These are phyloP conservation scores for Papilio demoleus DNA, from an alignment of 2,888 invertebrate genomes.

Conservation along the genomic window DNA sequence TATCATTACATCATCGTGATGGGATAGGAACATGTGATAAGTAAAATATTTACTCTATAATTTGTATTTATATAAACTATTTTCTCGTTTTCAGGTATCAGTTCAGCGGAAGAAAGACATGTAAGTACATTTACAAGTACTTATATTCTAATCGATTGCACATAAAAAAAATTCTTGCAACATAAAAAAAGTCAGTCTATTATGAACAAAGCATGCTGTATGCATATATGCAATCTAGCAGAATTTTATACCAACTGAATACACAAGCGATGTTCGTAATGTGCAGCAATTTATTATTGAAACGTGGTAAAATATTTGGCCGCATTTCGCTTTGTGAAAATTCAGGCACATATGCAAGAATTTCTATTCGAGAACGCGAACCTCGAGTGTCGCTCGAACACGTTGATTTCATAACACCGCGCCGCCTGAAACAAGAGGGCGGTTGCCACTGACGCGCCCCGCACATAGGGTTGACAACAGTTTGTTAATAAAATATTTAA, in stretches of 20 bases:
- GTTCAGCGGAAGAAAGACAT: conserved; percentile 81
- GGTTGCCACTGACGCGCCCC: conserved; percentile 74
- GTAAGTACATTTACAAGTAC: conserved; percentile 66
- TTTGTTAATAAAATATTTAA: background rate
- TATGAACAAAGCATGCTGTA: background rate
- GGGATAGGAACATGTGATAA: too few species aligned
- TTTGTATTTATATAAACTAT: background rate
- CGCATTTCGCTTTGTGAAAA: conserved; percentile 68
- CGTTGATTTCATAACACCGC: conserved; percentile 83
- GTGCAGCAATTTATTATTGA: conserved; percentile 21
- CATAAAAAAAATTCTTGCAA: background rate
- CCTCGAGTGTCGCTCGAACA: conserved; percentile 79
- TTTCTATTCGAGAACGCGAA: conserved; percentile 78
- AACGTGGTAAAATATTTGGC: conserved; percentile 26
- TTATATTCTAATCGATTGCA: conserved; percentile 17
- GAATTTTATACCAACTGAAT: conserved; percentile 2
- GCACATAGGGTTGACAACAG: conserved; percentile 52
- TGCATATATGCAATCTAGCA: background rate
- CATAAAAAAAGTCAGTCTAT: background rate
- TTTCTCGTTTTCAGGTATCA: conserved; percentile 73
- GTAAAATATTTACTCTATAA: background rate
- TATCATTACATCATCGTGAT: too few species aligned
- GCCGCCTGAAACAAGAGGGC: conserved; percentile 80
- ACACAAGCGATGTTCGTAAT: conserved; percentile 10
- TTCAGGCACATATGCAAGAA: conserved; percentile 69